Evolutionary conservation across 2,888 invertebrate genomes (phyloP).

Genomic region (Theretra japonica): DNA sequence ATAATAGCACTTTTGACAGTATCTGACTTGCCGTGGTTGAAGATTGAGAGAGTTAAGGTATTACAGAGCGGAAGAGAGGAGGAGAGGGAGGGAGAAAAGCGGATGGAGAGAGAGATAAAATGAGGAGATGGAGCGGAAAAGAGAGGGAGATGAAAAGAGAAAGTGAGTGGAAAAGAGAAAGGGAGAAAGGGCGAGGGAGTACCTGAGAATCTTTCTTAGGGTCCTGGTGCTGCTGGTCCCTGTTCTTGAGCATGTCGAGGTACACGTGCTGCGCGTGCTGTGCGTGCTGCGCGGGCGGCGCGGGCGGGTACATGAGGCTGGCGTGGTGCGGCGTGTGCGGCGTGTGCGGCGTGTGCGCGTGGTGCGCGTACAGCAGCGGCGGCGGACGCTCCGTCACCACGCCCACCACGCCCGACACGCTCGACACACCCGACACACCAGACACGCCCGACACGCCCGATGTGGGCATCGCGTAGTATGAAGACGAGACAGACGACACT

Average conservation of each 20-base stretch:
- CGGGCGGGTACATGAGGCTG: constrained; percentile 70
- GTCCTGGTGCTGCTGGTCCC: constrained; percentile 71
- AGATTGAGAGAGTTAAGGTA: no score
- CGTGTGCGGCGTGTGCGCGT: constrained; percentile 71
- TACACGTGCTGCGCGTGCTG: constrained; percentile 71
- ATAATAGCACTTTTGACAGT: no score
- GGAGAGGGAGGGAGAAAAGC: no score
- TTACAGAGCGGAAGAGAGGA: no score
- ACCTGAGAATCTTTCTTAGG: constrained; percentile 74
- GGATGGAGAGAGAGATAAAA: no score
- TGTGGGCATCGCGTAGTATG: constrained; percentile 75
- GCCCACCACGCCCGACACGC: constrained; percentile 66
- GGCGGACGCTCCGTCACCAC: constrained; percentile 74
- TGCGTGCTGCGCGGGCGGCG: constrained; percentile 72
- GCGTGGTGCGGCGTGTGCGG: constrained; percentile 69
- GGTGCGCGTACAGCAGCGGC: constrained; percentile 74
- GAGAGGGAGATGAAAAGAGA: no score
- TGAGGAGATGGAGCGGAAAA: no score
- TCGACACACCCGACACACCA: constrained; percentile 65
- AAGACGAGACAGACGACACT: constrained; percentile 40
- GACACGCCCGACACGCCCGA: constrained; percentile 71
- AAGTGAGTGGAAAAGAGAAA: no score
- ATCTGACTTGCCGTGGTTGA: no score
- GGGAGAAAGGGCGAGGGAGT: background rate
- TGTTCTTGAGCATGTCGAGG: constrained; percentile 75